A percentile compares a stretch with the other conserved stretches of the same genome.
These are phyloP conservation scores for Neotoma lepida DNA, from an alignment of 2,113 vertebrate genomes.

Conservation along the genomic window DNA sequence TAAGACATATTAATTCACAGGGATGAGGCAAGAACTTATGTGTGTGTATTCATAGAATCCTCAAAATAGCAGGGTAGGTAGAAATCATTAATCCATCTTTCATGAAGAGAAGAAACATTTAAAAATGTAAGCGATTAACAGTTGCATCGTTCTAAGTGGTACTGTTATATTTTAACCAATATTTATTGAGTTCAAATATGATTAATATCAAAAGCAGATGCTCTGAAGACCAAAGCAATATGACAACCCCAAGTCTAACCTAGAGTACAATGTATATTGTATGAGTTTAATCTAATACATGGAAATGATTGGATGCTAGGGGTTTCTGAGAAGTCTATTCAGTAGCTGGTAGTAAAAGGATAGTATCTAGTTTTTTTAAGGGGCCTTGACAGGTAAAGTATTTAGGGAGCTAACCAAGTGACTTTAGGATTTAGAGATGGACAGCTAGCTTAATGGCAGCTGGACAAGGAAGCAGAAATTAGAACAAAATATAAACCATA, in stretches of 20 bases:
- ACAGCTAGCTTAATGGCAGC: background rate
- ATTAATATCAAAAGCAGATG: background rate
- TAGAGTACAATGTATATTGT: background rate
- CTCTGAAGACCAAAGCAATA: background rate
- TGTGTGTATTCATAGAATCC: background rate
- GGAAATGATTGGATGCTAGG: background rate
- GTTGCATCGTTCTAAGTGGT: background rate
- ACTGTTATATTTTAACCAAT: conserved; percentile 14
- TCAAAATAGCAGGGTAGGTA: background rate
- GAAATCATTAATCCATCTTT: conserved; percentile 47
- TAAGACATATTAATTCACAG: conserved; percentile 58
- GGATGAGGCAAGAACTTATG: background rate
- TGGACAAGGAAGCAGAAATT: background rate
- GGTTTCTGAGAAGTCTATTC: background rate
- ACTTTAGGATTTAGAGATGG: background rate
- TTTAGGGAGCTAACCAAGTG: background rate
- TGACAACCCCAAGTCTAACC: background rate
- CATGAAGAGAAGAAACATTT: conserved; percentile 7
- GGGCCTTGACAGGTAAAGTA: background rate
- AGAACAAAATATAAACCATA: background rate
- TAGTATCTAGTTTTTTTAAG: background rate
- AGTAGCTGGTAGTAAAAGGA: background rate
- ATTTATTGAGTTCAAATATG: conserved; percentile 31
- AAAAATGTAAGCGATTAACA: background rate
- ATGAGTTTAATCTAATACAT: background rate